phyloP scores from a whole-genome alignment of 1,140 invertebrate species.

The Tyrophagus putrescentiae region DNA sequence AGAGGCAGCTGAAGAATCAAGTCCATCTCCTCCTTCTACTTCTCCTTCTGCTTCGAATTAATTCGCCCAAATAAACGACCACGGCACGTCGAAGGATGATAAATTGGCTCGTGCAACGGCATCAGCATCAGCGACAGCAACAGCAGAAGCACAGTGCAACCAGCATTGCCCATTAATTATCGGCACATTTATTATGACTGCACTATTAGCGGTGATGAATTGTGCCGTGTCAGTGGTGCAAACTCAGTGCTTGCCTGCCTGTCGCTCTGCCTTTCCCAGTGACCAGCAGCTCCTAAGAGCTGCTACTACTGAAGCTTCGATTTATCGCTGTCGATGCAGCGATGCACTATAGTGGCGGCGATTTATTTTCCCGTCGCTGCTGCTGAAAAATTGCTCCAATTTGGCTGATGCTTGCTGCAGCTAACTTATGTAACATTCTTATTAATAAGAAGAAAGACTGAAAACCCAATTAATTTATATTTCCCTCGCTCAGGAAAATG shows the following conservation, averaged over 20 bases:
- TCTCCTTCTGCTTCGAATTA: too few relatives aligned
- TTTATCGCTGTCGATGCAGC: background rate
- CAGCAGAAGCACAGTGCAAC: background rate
- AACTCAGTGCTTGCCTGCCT: background rate
- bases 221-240: background rate
- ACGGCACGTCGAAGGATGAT: slow-evolving; percentile 10
- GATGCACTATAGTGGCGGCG: too few relatives aligned
- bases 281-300: too few relatives aligned
- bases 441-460: background rate
- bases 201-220: background rate
- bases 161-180: slow-evolving; percentile 9
- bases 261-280: background rate
- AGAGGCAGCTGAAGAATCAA: too few relatives aligned
- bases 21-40: too few relatives aligned
- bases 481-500: too few relatives aligned
- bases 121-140: background rate
- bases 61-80: background rate
- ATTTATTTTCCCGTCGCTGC: background rate
- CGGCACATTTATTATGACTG: background rate
- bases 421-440: background rate
- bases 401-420: background rate
- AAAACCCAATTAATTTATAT: background rate
- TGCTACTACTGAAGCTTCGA: too few relatives aligned
- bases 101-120: background rate
- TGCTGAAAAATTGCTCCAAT: background rate